phyloP scores from a whole-genome alignment of 2,888 invertebrate genomes.

The Blera fallax region DNA sequence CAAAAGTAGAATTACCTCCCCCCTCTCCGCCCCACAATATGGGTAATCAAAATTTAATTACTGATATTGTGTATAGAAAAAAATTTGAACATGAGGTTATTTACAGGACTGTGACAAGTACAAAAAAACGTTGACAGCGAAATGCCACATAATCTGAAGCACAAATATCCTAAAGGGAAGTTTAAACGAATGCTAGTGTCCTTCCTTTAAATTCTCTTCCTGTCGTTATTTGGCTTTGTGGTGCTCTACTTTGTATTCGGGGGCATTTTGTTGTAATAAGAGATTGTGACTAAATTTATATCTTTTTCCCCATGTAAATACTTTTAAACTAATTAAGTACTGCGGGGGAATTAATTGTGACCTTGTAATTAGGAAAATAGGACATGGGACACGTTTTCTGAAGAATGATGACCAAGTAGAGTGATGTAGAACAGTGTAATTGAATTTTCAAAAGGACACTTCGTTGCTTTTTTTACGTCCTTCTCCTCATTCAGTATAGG shows the following conservation, averaged over 20 bases:
- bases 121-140: constrained; percentile 2
- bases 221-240: background rate
- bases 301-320: background rate
- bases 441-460: background rate
- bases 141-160: constrained; percentile 25
- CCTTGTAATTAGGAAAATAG: background rate
- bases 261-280: background rate
- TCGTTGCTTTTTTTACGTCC: background rate
- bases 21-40: background rate
- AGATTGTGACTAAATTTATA: background rate
- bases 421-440: background rate
- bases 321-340: background rate
- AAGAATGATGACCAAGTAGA: background rate
- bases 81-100: background rate
- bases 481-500: background rate
- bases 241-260: background rate
- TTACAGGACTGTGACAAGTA: background rate
- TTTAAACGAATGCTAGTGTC: background rate
- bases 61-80: constrained; percentile 13
- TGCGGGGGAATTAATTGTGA: background rate
- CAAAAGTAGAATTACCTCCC: too few species aligned
- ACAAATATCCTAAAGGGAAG: constrained; percentile 25
- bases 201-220: constrained; percentile 6
- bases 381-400: background rate
- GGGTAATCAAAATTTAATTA: constrained; percentile 32